phyloP scores from a whole-genome alignment of 37 sponge, comb jelly and placozoan species.

The Tethya wilhelma region DNA sequence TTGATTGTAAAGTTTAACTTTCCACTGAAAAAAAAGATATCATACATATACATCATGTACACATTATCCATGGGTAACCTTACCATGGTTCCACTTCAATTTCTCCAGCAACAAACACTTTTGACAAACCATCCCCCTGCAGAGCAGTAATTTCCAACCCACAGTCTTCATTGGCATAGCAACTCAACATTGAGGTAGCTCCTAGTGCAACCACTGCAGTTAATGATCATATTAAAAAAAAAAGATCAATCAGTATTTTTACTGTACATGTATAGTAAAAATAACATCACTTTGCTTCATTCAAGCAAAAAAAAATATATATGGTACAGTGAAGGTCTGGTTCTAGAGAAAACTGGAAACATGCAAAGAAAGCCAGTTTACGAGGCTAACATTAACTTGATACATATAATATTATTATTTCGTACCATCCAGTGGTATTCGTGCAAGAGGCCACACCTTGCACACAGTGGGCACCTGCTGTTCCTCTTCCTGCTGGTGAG shows the following conservation, averaged over 20 bases:
- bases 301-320: too few species aligned
- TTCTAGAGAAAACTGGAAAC: too few species aligned
- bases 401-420: too few species aligned
- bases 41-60: background rate
- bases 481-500: background rate
- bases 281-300: too few species aligned
- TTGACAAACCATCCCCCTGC: too few species aligned
- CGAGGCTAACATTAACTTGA: too few species aligned
- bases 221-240: background rate
- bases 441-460: constrained; percentile 57
- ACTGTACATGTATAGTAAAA: too few species aligned
- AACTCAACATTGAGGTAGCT: background rate
- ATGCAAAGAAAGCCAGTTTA: too few species aligned
- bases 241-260: too few species aligned
- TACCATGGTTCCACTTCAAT: constrained; percentile 30
- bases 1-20: constrained; percentile 20
- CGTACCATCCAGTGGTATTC: constrained; percentile 53
- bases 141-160: constrained; percentile 8
- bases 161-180: background rate
- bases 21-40: background rate
- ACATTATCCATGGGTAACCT: background rate
- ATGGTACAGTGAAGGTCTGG: too few species aligned
- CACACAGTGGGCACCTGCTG: constrained; percentile 1
- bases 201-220: constrained; percentile 30
- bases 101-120: constrained; percentile 30